Conservation (phyloP, 1,140 invertebrate species). For the Harlomillsia oculata region DNA sequence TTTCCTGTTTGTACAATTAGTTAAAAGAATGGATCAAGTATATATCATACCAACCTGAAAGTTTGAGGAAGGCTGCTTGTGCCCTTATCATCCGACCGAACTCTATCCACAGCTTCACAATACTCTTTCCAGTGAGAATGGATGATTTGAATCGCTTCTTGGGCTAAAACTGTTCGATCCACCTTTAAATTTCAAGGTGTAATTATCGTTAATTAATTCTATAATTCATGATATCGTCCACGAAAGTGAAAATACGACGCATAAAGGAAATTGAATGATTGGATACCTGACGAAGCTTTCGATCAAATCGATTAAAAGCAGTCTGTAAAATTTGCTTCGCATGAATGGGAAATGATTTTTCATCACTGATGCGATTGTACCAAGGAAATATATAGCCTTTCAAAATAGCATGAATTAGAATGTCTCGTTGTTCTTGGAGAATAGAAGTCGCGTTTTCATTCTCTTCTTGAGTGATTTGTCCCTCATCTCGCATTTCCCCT, state of each 20-base stretch:
- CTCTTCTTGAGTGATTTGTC: not conserved
- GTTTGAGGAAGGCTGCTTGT: too few species aligned
- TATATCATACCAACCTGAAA: too few species aligned
- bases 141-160: conserved; percentile 26
- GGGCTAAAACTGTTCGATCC: conserved; percentile 24
- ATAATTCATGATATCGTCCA: not conserved
- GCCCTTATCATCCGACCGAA: too few species aligned
- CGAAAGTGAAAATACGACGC: not conserved
- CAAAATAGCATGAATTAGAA: conserved; percentile 25
- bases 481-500: not conserved
- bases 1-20: not conserved
- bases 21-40: too few species aligned
- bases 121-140: conserved; percentile 33
- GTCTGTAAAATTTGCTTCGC: conserved; percentile 14
- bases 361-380: conserved; percentile 30
- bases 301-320: conserved; percentile 15
- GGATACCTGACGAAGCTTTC: conserved; percentile 21
- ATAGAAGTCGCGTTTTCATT: conserved; percentile 3
- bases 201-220: not conserved
- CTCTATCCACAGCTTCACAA: conserved; percentile 14
- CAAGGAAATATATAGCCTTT: conserved; percentile 27
- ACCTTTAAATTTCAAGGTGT: conserved; percentile 13
- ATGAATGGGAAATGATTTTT: conserved; percentile 19
- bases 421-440: conserved; percentile 18
- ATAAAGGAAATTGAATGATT: not conserved